These are phyloP conservation scores for Anabacerthia variegaticeps DNA, from an alignment of 2,797 vertebrate genomes.

Conservation along the genomic window DNA sequence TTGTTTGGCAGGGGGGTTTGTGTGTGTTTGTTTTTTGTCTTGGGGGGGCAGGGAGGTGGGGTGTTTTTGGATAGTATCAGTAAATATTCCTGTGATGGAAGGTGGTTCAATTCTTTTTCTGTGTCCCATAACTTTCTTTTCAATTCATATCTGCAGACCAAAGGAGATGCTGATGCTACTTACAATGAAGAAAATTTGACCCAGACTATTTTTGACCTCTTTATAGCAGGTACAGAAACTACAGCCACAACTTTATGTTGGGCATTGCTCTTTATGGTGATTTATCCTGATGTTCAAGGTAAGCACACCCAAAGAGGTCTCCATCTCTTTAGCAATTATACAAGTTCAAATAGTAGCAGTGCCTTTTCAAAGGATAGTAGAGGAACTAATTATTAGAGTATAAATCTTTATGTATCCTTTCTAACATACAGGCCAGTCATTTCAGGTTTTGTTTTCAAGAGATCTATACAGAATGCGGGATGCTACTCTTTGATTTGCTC, in stretches of 20 bases:
- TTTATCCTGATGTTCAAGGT: constrained; percentile 56
- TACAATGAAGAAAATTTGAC: constrained; percentile 48
- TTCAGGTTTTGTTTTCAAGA: not conserved
- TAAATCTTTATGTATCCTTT: not conserved
- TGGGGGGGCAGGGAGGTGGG: not conserved
- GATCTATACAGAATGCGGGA: not conserved
- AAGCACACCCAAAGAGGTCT: not conserved
- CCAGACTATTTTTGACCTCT: constrained; percentile 22
- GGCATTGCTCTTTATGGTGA: constrained; percentile 37
- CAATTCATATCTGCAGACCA: not conserved
- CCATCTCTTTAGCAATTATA: not conserved
- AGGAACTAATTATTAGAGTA: not conserved
- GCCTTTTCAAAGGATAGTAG: not conserved
- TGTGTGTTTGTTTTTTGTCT: not conserved
- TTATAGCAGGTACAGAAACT: constrained; percentile 52
- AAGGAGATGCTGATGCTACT: constrained; percentile 10
- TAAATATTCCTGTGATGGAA: not conserved
- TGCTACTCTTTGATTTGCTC: not conserved
- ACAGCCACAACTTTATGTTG: constrained; percentile 12
- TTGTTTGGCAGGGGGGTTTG: too few relatives aligned
- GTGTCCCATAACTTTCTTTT: not conserved
- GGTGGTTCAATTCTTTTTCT: not conserved
- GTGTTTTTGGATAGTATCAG: not conserved
- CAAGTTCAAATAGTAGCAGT: not conserved
- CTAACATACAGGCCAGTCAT: not conserved